These are phyloP conservation scores for Nemotelus nigrinus DNA, from an alignment of 2,888 invertebrate species.

Conservation along the genomic window DNA sequence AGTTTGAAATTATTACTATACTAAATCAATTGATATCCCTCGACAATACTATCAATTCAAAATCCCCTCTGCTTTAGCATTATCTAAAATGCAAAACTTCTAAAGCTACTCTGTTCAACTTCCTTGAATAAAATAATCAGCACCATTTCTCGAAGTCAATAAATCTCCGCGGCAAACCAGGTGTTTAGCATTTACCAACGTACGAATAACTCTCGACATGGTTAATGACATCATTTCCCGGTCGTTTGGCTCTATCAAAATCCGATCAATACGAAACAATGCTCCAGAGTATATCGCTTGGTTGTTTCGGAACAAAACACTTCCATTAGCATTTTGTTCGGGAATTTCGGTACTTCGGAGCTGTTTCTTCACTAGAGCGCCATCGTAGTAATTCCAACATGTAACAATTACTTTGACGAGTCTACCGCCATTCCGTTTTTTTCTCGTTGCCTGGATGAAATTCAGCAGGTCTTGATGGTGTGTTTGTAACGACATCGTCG, in stretches of 20 bases:
- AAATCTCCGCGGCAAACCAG: no score
- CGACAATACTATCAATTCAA: no score
- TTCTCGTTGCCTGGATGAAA: not conserved
- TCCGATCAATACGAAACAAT: constrained; percentile 34
- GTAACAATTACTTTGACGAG: constrained; percentile 27
- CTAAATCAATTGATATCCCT: no score
- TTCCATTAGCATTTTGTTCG: constrained; percentile 35
- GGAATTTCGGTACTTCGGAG: constrained; percentile 4
- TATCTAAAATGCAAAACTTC: no score
- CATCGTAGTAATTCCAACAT: constrained; percentile 25
- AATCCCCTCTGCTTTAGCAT: no score
- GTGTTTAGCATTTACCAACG: no score
- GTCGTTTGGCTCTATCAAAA: constrained; percentile 16
- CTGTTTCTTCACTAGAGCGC: constrained; percentile 20
- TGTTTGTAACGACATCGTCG: no score
- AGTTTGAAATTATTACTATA: no score
- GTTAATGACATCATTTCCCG: constrained; percentile 26
- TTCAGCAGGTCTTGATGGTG: no score
- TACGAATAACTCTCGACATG: not conserved
- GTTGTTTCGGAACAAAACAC: constrained; percentile 9
- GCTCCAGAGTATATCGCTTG: constrained; percentile 3
- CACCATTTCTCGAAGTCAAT: no score
- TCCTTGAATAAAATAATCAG: no score
- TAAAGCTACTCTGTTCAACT: no score
- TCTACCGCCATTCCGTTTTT: not conserved